Evolutionary conservation across 2,113 vertebrate species (phyloP).

Genomic region (Apodemus sylvaticus): DNA sequence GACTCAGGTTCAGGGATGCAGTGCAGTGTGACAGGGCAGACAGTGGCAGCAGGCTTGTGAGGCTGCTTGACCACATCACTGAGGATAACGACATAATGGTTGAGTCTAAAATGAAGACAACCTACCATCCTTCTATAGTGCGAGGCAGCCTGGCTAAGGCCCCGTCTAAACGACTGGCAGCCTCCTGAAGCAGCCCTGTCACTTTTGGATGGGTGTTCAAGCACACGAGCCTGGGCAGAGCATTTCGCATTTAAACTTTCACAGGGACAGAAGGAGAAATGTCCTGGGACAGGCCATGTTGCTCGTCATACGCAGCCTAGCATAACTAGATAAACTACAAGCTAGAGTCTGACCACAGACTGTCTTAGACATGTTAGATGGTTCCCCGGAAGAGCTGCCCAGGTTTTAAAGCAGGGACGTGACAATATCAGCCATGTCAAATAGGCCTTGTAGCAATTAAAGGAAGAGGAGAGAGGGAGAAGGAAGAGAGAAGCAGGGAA

Average conservation of each 20-base stretch:
- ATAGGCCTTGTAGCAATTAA: background rate
- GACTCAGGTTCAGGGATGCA: background rate
- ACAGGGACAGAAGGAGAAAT: background rate
- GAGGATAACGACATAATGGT: background rate
- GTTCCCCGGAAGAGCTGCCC: background rate
- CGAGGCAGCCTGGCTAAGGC: no score
- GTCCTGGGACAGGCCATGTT: background rate
- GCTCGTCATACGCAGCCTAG: background rate
- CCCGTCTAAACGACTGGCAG: background rate
- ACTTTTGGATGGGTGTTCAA: background rate
- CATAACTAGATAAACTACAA: background rate
- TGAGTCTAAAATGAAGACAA: background rate
- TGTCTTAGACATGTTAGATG: background rate
- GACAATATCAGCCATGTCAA: conserved; percentile 30
- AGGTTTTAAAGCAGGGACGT: conserved; percentile 2
- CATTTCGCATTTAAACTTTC: background rate
- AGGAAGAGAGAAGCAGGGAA: background rate
- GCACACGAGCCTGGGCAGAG: no score
- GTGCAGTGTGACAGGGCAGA: background rate
- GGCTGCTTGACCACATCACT: background rate
- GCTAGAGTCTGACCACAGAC: background rate
- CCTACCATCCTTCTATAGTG: background rate
- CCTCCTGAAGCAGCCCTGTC: background rate
- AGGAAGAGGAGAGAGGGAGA: background rate
- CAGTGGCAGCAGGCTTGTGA: background rate